A percentile compares a stretch with the other conserved stretches of the same genome.
Conservation (phyloP, 2,888 invertebrate species). For the Hololepta plana region DNA sequence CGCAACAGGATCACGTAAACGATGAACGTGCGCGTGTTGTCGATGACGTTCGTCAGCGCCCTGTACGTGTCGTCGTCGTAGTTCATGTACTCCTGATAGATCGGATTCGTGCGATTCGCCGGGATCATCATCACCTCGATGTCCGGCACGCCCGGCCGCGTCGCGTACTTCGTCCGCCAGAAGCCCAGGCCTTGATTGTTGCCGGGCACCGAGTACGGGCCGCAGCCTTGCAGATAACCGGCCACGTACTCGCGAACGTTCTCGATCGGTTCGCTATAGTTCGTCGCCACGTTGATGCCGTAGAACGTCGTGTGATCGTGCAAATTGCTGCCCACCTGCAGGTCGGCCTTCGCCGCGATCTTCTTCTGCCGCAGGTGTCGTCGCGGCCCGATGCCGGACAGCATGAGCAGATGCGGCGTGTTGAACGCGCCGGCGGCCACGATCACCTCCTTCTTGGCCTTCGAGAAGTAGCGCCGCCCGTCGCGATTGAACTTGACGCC, state of each 20-base stretch:
- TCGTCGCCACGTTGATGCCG: conserved; percentile 48
- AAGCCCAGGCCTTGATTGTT: conserved; percentile 12
- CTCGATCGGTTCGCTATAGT: conserved; percentile 38
- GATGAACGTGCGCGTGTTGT: conserved; percentile 39
- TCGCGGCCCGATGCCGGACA: conserved; percentile 59
- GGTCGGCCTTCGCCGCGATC: conserved; percentile 40
- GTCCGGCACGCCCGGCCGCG: conserved; percentile 3
- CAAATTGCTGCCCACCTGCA: conserved; percentile 57
- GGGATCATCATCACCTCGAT: no score
- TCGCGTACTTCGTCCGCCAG: conserved; percentile 12
- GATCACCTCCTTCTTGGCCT: conserved; percentile 53
- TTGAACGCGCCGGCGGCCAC: conserved; percentile 61
- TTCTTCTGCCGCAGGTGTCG: conserved; percentile 35
- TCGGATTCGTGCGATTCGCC: conserved; percentile 1
- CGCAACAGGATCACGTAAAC: conserved; percentile 31
- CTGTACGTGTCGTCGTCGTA: conserved; percentile 15
- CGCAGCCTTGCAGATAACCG: conserved; percentile 5
- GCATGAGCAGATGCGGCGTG: conserved; percentile 65
- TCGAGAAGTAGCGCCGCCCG: conserved; percentile 29
- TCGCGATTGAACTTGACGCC: conserved; percentile 55
- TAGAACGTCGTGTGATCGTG: conserved; percentile 59
- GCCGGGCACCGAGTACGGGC: conserved; percentile 9
- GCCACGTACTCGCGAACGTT: conserved; percentile 4
- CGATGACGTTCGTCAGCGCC: conserved; percentile 21
- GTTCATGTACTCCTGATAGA: no score